Conservation (phyloP, 2,888 invertebrate genomes). For the Patella caerulea region DNA sequence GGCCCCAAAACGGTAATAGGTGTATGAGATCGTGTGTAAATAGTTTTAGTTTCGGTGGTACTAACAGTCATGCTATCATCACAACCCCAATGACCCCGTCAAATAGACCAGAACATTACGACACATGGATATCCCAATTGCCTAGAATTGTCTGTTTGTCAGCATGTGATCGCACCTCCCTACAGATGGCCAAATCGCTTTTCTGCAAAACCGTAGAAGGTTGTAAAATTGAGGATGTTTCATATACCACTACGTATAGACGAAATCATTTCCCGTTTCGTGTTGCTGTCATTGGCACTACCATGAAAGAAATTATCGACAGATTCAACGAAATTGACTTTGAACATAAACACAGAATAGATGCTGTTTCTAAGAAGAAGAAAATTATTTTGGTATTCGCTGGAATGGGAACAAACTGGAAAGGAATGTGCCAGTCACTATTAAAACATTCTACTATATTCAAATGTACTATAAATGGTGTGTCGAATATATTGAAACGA, state of each 20-base stretch:
- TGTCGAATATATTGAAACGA: constrained; percentile 38
- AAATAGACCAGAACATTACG: neutral
- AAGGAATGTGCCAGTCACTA: constrained; percentile 54
- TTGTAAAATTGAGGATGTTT: constrained; percentile 30
- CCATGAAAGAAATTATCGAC: constrained; percentile 22
- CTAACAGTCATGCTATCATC: constrained; percentile 56
- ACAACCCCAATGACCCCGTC: constrained; percentile 3
- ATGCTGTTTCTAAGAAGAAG: neutral
- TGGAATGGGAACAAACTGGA: constrained; percentile 60
- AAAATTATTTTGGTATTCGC: constrained; percentile 52
- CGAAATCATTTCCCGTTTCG: constrained; percentile 36
- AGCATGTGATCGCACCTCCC: constrained; percentile 27
- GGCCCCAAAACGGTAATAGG: constrained; percentile 35
- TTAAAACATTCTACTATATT: constrained; percentile 39
- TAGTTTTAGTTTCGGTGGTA: constrained; percentile 61
- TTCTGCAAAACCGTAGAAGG: constrained; percentile 22
- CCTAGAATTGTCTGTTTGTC: constrained; percentile 35
- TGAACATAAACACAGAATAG: neutral
- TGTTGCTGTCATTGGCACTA: constrained; percentile 24
- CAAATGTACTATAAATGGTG: constrained; percentile 35
- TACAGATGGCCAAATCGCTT: neutral
- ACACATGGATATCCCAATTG: neutral
- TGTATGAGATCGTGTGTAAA: constrained; percentile 42
- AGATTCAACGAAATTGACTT: neutral
- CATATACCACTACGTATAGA: constrained; percentile 38